phyloP scores from a whole-genome alignment of 2,888 invertebrate genomes.

The Microctonus aethiopoides region DNA sequence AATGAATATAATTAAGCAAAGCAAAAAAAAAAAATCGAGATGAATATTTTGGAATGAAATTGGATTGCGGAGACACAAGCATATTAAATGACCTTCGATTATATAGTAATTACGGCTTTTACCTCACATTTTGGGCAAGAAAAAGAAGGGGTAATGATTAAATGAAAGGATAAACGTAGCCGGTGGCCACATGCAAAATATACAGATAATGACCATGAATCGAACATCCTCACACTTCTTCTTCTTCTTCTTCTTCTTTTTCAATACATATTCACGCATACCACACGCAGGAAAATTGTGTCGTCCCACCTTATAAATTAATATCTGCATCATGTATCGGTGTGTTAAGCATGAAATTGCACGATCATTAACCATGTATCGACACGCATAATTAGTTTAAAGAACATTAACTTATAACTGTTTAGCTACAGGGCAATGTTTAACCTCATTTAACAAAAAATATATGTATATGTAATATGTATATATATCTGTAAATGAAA shows the following conservation, averaged over 20 bases:
- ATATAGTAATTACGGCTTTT: slow-evolving; percentile 56
- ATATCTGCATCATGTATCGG: slow-evolving; percentile 43
- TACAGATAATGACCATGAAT: slow-evolving; percentile 30
- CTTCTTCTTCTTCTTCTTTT: too few species aligned
- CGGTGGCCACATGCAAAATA: slow-evolving; percentile 34
- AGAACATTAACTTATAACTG: slow-evolving; percentile 44
- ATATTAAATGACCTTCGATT: slow-evolving; percentile 43
- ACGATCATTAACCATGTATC: slow-evolving; percentile 47
- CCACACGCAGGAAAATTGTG: slow-evolving; percentile 43
- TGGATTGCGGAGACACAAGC: not conserved
- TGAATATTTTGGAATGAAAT: not conserved
- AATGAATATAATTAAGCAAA: not conserved
- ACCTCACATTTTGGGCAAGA: slow-evolving; percentile 50
- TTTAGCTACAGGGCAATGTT: slow-evolving; percentile 37
- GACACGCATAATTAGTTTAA: slow-evolving; percentile 51
- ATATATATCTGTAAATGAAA: slow-evolving; percentile 1
- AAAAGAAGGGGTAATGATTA: slow-evolving; percentile 49
- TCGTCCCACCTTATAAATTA: slow-evolving; percentile 43
- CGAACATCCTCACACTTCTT: slow-evolving; percentile 28
- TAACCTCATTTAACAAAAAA: slow-evolving; percentile 35
- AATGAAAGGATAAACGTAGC: slow-evolving; percentile 13
- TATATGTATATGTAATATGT: too few species aligned
- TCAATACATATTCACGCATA: slow-evolving; percentile 3
- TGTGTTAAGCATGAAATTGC: slow-evolving; percentile 49
- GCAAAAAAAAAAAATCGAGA: not conserved